phyloP scores from a whole-genome alignment of 2,797 vertebrate genomes.

The Phrynocephalus vlangalii region DNA sequence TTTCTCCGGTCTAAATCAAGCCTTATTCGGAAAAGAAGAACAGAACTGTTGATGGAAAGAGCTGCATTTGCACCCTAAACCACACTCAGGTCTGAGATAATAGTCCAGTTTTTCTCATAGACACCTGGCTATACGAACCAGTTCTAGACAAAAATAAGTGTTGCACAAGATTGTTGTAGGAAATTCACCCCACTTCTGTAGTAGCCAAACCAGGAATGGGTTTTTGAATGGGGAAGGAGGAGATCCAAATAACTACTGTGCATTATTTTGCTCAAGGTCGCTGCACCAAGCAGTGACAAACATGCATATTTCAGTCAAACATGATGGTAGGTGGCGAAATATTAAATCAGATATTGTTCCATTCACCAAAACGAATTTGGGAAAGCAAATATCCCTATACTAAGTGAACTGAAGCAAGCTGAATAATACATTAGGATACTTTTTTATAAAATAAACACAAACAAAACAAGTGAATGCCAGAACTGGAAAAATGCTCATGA shows the following conservation, averaged over 20 bases:
- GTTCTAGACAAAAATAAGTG: slow-evolving; percentile 3
- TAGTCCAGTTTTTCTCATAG: background rate
- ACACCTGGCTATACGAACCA: background rate
- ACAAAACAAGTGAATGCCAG: background rate
- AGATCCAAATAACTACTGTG: background rate
- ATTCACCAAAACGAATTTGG: slow-evolving; percentile 17
- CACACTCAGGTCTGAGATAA: background rate
- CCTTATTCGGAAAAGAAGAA: background rate
- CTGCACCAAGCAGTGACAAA: background rate
- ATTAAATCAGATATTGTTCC: background rate
- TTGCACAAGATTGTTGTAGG: background rate
- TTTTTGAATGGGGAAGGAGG: background rate
- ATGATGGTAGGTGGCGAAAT: slow-evolving; percentile 8
- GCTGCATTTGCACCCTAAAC: too few relatives aligned
- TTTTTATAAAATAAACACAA: background rate
- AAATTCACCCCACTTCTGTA: background rate
- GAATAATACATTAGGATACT: background rate
- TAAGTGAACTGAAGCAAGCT: background rate
- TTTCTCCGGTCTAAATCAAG: background rate
- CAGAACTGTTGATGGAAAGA: background rate
- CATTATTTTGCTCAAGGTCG: background rate
- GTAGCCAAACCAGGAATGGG: background rate
- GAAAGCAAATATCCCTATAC: background rate
- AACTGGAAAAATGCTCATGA: background rate
- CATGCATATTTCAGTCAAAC: background rate